A percentile compares a stretch with the other conserved stretches of the same genome.
Evolutionary conservation across 2,113 vertebrate species (phyloP).

Genomic region (Lota lota): DNA sequence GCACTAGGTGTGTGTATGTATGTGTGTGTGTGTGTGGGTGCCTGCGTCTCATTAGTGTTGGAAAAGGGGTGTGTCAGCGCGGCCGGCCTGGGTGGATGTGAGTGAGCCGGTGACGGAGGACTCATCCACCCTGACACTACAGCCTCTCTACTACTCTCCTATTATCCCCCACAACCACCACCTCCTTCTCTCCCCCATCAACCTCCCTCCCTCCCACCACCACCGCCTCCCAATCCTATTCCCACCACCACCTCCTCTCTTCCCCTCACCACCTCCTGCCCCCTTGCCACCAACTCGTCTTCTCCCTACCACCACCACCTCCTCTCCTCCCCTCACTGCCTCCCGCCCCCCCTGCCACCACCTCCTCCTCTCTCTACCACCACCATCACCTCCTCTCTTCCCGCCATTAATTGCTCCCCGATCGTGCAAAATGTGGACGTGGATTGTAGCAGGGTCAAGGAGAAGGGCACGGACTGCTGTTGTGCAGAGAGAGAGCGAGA

Average conservation of each 20-base stretch:
- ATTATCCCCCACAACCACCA: slow-evolving; percentile 18
- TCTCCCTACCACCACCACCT: slow-evolving; percentile 29
- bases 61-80: slow-evolving; percentile 66
- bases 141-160: slow-evolving; percentile 38
- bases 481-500: no score
- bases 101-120: slow-evolving; percentile 55
- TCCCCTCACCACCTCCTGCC: no score
- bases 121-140: slow-evolving; percentile 56
- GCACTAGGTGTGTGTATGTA: slow-evolving; percentile 64
- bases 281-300: slow-evolving; percentile 45
- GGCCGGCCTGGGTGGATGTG: slow-evolving; percentile 55
- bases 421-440: no score
- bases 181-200: slow-evolving; percentile 52
- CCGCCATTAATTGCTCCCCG: no score
- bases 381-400: slow-evolving; percentile 36
- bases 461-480: no score
- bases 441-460: no score
- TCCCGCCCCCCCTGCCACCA: slow-evolving; percentile 32
- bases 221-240: no score
- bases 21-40: slow-evolving; percentile 49
- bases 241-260: no score
- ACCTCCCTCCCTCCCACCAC: slow-evolving; percentile 5
- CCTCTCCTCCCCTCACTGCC: slow-evolving; percentile 21
- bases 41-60: slow-evolving; percentile 69
- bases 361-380: slow-evolving; percentile 20